These are phyloP conservation scores for Andrena minutula DNA, from an alignment of 2,888 invertebrate genomes.

Conservation along the genomic window DNA sequence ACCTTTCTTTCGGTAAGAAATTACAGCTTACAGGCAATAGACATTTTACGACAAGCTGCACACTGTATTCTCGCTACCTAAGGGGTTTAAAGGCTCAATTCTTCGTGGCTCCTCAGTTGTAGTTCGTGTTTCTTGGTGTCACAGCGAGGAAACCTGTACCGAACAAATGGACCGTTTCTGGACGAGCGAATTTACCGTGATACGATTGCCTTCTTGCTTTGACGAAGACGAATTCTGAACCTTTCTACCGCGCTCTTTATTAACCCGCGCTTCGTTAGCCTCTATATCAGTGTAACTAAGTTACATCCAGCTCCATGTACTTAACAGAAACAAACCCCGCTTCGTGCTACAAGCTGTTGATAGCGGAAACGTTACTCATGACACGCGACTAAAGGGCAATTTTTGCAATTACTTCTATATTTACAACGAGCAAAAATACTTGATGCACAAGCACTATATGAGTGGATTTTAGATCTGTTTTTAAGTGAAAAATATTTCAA, in stretches of 20 bases:
- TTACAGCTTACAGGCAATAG: not conserved
- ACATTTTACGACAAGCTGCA: not conserved
- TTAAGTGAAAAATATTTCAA: not conserved
- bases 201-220: constrained; percentile 33
- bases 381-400: not conserved
- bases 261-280: not conserved
- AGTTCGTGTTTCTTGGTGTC: constrained; percentile 1
- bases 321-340: not conserved
- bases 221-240: constrained; percentile 10
- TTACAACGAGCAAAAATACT: too few species aligned
- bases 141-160: constrained; percentile 11
- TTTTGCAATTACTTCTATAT: not conserved
- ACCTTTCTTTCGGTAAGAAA: not conserved
- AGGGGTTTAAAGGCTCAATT: constrained; percentile 24
- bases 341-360: not conserved
- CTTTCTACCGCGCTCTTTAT: not conserved
- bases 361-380: not conserved
- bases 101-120: constrained; percentile 6
- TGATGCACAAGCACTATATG: too few species aligned
- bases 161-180: constrained; percentile 22
- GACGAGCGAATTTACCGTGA: constrained; percentile 47
- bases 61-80: not conserved
- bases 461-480: too few species aligned
- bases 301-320: not conserved
- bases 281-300: not conserved